Percentiles rank a stretch among this genome's conserved stretches.
These are phyloP conservation scores for Drosophila putrida DNA, from an alignment of 2,888 invertebrate species.

Conservation along the genomic window DNA sequence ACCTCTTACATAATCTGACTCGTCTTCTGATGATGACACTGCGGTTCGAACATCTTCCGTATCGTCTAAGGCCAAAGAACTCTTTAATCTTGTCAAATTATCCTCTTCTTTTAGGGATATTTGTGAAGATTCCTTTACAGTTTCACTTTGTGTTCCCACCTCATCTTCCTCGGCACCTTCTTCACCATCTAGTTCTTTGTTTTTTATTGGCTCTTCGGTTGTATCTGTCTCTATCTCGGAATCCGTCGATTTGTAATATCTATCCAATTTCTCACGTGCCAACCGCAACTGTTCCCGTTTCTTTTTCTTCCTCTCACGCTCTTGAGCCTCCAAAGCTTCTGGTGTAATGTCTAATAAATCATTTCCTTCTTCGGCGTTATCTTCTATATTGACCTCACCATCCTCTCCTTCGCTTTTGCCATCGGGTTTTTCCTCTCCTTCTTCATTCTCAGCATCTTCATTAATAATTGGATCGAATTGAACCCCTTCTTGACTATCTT, in stretches of 20 bases:
- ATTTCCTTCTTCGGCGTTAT: neutral
- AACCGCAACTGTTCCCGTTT: slow-evolving; percentile 29
- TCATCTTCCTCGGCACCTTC: neutral
- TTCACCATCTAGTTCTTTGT: neutral
- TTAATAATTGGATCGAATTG: neutral
- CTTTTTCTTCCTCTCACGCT: slow-evolving; percentile 3
- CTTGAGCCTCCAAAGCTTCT: neutral
- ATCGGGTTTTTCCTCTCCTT: neutral
- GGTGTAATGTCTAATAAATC: neutral
- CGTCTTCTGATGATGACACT: slow-evolving; percentile 23
- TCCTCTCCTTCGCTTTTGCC: neutral
- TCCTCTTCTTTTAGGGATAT: neutral
- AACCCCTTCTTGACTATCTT: neutral
- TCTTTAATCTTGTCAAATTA: neutral
- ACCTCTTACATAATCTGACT: accelerated
- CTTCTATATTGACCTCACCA: neutral
- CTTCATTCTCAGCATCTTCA: neutral
- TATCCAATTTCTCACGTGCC: slow-evolving; percentile 15
- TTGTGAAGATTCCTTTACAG: neutral
- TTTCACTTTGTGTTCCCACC: neutral
- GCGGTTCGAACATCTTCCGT: slow-evolving; percentile 9
- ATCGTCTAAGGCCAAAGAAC: neutral
- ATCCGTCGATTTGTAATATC: neutral
- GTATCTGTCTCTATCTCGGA: neutral
- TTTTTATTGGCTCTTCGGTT: neutral